Conservation (phyloP, 2,888 invertebrate species). For the Zeuzera pyrina region DNA sequence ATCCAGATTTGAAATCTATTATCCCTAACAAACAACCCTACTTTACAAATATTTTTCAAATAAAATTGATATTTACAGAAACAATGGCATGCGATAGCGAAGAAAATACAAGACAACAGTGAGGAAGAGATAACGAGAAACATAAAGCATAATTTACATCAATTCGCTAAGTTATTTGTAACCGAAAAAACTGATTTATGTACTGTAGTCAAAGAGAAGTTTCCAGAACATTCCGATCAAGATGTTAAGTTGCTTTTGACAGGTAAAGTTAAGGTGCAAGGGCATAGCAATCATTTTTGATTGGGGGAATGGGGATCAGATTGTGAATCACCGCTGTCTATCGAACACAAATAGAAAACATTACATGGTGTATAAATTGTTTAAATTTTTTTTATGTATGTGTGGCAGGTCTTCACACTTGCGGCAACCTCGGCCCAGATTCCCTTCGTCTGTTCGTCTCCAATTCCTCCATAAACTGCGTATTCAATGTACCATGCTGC, state of each 20-base stretch:
- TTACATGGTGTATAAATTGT: too few species aligned
- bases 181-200: slow-evolving; percentile 72
- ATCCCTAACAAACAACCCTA: not conserved
- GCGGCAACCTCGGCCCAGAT: slow-evolving; percentile 86
- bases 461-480: slow-evolving; percentile 64
- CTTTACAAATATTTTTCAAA: not conserved
- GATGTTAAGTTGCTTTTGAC: slow-evolving; percentile 67
- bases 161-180: slow-evolving; percentile 75
- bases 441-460: slow-evolving; percentile 79
- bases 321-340: not conserved
- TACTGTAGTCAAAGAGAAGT: slow-evolving; percentile 60
- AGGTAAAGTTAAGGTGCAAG: too few species aligned
- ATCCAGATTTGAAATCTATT: not conserved
- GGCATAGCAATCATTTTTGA: too few species aligned
- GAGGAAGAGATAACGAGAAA: slow-evolving; percentile 20
- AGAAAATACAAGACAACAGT: slow-evolving; percentile 38
- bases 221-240: slow-evolving; percentile 39
- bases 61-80: slow-evolving; percentile 41
- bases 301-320: not conserved
- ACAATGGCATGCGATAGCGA: slow-evolving; percentile 73
- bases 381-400: too few species aligned
- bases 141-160: slow-evolving; percentile 51
- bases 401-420: slow-evolving; percentile 89
- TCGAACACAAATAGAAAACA: too few species aligned
- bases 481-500: slow-evolving; percentile 92